Conservation (phyloP, 2,113 vertebrate species). For the Hippolais icterina region DNA sequence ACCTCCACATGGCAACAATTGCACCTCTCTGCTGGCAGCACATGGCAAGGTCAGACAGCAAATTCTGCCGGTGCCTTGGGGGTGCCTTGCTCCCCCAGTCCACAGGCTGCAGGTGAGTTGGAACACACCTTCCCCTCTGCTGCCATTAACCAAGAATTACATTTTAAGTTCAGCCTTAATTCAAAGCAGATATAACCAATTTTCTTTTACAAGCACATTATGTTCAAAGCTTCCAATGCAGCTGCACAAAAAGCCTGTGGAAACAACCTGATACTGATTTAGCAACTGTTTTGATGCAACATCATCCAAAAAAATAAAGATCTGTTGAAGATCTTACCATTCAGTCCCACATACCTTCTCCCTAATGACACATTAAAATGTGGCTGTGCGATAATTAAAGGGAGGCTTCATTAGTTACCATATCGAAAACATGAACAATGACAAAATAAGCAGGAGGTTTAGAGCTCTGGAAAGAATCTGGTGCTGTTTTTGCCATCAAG, state of each 20-base stretch:
- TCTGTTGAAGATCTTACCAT: background rate
- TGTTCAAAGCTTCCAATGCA: background rate
- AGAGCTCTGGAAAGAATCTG: background rate
- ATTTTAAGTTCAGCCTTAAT: conserved; percentile 4
- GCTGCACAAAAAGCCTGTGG: conserved; percentile 3
- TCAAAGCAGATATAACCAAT: conserved; percentile 39
- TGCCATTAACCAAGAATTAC: background rate
- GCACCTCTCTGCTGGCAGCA: background rate
- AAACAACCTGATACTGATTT: conserved; percentile 47
- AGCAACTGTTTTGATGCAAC: conserved; percentile 19
- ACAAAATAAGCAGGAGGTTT: background rate
- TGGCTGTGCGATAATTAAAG: background rate
- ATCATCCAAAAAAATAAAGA: conserved; percentile 14
- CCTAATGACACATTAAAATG: background rate
- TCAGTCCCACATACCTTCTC: background rate
- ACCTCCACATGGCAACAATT: background rate
- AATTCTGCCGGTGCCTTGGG: fast-evolving
- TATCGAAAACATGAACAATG: background rate
- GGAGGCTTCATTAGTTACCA: background rate
- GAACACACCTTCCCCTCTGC: background rate
- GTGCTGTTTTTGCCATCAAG: conserved; percentile 35
- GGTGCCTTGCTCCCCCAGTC: background rate
- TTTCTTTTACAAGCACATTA: conserved; percentile 10
- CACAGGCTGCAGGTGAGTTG: background rate
- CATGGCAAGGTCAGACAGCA: background rate